Evolutionary conservation across 2,797 vertebrate genomes (phyloP).

Genomic region (Anabacerthia variegaticeps): DNA sequence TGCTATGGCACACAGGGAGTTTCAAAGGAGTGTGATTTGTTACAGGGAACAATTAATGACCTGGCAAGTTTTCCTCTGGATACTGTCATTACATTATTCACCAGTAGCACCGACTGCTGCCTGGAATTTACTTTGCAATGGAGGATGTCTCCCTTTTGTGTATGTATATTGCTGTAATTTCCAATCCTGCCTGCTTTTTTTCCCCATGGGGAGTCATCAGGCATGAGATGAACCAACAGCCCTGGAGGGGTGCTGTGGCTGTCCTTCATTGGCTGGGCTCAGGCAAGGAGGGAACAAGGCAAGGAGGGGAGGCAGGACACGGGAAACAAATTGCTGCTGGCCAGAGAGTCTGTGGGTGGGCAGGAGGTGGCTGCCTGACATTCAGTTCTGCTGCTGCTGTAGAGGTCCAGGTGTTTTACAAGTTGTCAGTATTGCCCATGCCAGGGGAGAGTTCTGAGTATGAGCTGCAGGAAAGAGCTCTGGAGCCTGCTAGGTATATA

Average conservation of each 20-base stretch:
- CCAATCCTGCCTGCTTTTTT: not conserved
- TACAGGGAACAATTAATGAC: not conserved
- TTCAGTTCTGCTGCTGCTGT: not conserved
- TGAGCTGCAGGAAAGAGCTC: not conserved
- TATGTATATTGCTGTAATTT: not conserved
- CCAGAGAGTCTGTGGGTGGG: not conserved
- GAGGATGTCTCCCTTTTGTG: not conserved
- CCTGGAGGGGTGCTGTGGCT: fast-evolving
- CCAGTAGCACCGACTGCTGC: not conserved
- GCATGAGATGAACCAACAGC: not conserved
- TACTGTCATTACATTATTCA: not conserved
- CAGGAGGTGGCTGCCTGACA: fast-evolving
- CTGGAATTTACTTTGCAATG: not conserved
- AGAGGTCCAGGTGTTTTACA: not conserved
- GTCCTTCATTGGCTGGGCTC: not conserved
- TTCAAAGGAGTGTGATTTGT: not conserved
- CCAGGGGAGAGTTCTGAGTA: not conserved
- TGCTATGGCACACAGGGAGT: not conserved
- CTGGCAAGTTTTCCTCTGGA: not conserved
- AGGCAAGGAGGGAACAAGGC: not conserved
- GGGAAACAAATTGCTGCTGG: not conserved
- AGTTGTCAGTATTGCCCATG: not conserved
- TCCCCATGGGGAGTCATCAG: not conserved
- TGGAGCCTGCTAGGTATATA: not conserved
- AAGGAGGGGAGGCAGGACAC: not conserved